Evolutionary conservation across 1,140 invertebrate species (phyloP), one percentile per base, ranked within the genome.

Genomic region (Pseudomyrmex sp.): DNA sequence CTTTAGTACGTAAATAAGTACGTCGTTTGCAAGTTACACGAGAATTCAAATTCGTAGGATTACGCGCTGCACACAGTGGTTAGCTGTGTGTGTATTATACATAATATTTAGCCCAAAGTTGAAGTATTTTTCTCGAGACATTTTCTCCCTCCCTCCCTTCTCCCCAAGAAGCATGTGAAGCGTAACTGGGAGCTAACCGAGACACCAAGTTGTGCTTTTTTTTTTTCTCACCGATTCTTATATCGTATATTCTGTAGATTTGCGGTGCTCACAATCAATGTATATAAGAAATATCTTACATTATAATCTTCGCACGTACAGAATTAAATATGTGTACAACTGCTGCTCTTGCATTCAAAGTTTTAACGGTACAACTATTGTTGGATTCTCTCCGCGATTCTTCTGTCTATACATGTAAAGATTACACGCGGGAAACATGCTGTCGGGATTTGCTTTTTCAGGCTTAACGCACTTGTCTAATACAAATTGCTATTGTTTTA

Each of bases 371-470:
- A 59, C 54, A 35, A 63, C 7, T 50, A 20, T n/a, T 9, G 10
- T n/a, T 12, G 10, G 10, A 2, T 70, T 35, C 20, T 72, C 12
- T 72, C 12, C n/a, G 15, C 15, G 8, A 76, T 76, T n/a, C 26
- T 76, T 23, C 52, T n/a, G 56, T 26, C 26, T 5, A 4, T 26
- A 26, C 10, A 20, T 13, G 20, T 35, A 35, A 80, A 35, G 44
- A 70, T 79, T 58, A 48, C 59, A 23, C 4, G 7, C 35, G 35
- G 20, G 15, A 72, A 80, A 72, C 18, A 18, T n/a, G 44, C 4
- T 7, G 54, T 59, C 54, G 7, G 59, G 44, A 70, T 35, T 35
- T 80, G 54, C 66, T 80, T 80, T 80, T 80, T 59, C 59, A 80
- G 70, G 23, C 66, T 70, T 80, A 80, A 12, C 5, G 23, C 56